These are phyloP conservation scores for Ganaspis sp. DNA, from an alignment of 1,140 invertebrate species.

Conservation along the genomic window DNA sequence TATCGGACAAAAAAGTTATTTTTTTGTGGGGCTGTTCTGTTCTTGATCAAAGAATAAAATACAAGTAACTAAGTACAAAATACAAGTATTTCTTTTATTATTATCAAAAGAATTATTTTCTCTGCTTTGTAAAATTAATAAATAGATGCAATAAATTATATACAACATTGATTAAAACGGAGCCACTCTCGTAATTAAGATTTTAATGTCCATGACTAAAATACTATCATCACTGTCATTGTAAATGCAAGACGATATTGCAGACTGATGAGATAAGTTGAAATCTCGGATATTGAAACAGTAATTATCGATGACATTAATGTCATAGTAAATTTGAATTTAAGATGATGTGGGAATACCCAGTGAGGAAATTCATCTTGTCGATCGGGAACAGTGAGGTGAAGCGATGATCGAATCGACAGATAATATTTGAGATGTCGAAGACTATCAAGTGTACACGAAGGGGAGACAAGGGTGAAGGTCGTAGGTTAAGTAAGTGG, in stretches of 20 bases:
- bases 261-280: neutral
- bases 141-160: no score
- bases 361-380: slow-evolving; percentile 5
- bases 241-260: neutral
- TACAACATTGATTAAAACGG: no score
- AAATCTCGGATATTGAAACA: slow-evolving; percentile 24
- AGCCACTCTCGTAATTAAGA: no score
- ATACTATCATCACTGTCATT: no score
- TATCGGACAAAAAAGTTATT: no score
- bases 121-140: no score
- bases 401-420: slow-evolving; percentile 34
- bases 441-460: slow-evolving; percentile 46
- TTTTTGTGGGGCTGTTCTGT: no score
- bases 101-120: no score
- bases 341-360: slow-evolving; percentile 8
- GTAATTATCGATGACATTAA: neutral
- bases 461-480: slow-evolving; percentile 37
- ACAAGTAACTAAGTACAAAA: no score
- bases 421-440: slow-evolving; percentile 69
- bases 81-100: no score
- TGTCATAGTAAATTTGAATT: slow-evolving; percentile 16
- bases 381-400: neutral
- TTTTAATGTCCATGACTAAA: no score
- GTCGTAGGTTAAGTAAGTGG: slow-evolving; percentile 66
- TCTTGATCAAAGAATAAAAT: no score